Evolutionary conservation across 2,797 vertebrate species (phyloP).

Genomic region (Eulemur coronatus): DNA sequence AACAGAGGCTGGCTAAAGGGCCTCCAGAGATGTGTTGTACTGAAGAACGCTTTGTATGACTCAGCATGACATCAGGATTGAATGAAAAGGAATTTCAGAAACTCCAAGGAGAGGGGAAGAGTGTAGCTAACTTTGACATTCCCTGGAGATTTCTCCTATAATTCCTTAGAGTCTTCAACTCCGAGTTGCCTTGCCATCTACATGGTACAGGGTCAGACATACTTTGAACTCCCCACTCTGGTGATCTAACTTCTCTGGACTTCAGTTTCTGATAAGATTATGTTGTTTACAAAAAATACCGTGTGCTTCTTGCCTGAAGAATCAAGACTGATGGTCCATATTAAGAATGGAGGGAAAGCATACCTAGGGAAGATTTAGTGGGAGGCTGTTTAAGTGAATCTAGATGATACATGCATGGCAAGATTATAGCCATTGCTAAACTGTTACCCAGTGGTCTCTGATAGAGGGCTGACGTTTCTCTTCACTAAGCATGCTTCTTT

Average conservation of each 20-base stretch:
- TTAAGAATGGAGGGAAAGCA: background rate
- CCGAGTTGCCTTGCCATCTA: background rate
- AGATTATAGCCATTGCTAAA: background rate
- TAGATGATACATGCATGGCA: background rate
- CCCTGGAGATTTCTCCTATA: background rate
- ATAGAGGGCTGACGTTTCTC: background rate
- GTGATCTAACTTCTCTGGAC: conserved; percentile 22
- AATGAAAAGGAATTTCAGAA: conserved; percentile 51
- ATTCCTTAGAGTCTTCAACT: background rate
- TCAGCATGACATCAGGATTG: conserved; percentile 58
- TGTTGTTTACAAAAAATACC: conserved; percentile 13
- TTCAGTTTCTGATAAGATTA: conserved; percentile 57
- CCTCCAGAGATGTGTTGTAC: conserved; percentile 21
- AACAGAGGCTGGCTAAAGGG: conserved; percentile 43
- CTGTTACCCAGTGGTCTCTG: background rate
- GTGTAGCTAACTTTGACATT: background rate
- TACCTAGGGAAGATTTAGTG: background rate
- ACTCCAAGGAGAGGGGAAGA: background rate
- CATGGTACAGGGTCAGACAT: background rate
- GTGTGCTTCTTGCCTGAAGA: background rate
- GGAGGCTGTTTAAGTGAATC: conserved; percentile 7
- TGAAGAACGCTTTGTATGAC: conserved; percentile 58
- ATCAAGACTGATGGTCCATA: background rate
- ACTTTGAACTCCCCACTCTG: background rate
- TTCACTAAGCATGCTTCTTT: conserved; percentile 48